Conservation (phyloP, 2,797 vertebrate genomes). For the Carapus acus region DNA sequence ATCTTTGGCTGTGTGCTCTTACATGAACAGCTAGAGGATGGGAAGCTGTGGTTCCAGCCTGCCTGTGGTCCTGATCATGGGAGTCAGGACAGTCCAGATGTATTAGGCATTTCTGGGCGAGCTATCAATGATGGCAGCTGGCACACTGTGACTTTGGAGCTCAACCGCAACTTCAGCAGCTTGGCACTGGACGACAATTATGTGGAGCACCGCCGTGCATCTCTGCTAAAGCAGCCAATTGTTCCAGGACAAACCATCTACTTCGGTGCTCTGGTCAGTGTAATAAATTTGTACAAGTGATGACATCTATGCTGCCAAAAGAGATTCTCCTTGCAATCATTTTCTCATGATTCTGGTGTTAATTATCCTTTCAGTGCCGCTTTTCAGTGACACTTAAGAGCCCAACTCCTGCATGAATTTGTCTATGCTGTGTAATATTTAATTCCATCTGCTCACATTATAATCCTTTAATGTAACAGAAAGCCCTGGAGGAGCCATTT, state of each 20-base stretch:
- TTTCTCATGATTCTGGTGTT: too few relatives aligned
- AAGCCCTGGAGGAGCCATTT: too few relatives aligned
- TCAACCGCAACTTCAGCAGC: conserved; percentile 90
- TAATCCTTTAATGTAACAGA: too few relatives aligned
- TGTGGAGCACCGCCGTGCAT: conserved; percentile 82
- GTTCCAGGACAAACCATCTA: conserved; percentile 81
- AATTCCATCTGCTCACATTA: too few relatives aligned
- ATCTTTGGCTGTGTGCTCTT: conserved; percentile 19
- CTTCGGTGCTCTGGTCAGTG: conserved; percentile 81
- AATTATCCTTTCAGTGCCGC: too few relatives aligned
- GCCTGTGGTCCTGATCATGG: conserved; percentile 76
- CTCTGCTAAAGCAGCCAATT: conserved; percentile 74
- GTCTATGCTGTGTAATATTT: too few relatives aligned
- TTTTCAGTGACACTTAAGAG: too few relatives aligned
- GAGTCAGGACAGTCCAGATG: conserved; percentile 67
- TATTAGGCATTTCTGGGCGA: conserved; percentile 87
- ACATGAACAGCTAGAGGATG: conserved; percentile 80
- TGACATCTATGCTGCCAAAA: too few relatives aligned
- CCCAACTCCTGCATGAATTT: too few relatives aligned
- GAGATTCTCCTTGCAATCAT: too few relatives aligned
- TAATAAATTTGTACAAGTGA: neutral
- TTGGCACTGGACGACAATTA: conserved; percentile 91
- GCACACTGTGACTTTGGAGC: conserved; percentile 90
- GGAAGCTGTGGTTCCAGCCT: conserved; percentile 92
- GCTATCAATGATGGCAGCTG: conserved; percentile 89